phyloP scores from a whole-genome alignment of 1,140 invertebrate genomes.

The Lineus longissimus region DNA sequence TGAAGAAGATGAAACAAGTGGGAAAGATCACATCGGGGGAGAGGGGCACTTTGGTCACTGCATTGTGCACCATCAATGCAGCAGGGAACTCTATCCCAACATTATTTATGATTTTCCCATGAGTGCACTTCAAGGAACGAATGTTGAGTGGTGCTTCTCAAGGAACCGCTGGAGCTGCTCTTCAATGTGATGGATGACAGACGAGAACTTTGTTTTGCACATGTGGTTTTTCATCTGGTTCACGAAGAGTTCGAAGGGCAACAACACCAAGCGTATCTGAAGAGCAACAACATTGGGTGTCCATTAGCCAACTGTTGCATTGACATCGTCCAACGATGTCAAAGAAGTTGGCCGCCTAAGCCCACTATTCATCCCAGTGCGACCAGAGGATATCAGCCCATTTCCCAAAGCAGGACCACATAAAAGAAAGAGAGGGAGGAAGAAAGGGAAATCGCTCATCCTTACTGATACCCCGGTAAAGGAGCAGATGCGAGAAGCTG shows the following conservation, averaged over 20 bases:
- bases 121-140: slow-evolving; percentile 46
- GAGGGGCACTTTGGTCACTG: slow-evolving; percentile 50
- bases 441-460: slow-evolving; percentile 1
- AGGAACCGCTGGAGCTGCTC: slow-evolving; percentile 47
- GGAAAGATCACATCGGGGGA: slow-evolving; percentile 50
- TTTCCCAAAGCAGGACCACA: slow-evolving; percentile 3
- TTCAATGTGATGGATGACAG: slow-evolving; percentile 47
- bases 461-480: slow-evolving; percentile 6
- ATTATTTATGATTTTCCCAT: slow-evolving; percentile 52
- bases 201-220: slow-evolving; percentile 8
- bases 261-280: too few relatives aligned
- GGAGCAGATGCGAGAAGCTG: neutral
- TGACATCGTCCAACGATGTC: neutral
- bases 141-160: slow-evolving; percentile 50
- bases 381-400: slow-evolving; percentile 2
- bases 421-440: neutral
- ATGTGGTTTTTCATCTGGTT: too few relatives aligned
- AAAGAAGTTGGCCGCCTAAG: neutral
- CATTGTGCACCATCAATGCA: slow-evolving; percentile 43
- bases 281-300: too few relatives aligned
- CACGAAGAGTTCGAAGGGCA: slow-evolving; percentile 13
- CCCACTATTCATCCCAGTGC: neutral
- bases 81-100: slow-evolving; percentile 52
- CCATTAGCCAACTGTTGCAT: too few relatives aligned
- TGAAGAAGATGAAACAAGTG: slow-evolving; percentile 54